phyloP scores from a whole-genome alignment of 2,797 vertebrate species.

The Chloroceryle inda region DNA sequence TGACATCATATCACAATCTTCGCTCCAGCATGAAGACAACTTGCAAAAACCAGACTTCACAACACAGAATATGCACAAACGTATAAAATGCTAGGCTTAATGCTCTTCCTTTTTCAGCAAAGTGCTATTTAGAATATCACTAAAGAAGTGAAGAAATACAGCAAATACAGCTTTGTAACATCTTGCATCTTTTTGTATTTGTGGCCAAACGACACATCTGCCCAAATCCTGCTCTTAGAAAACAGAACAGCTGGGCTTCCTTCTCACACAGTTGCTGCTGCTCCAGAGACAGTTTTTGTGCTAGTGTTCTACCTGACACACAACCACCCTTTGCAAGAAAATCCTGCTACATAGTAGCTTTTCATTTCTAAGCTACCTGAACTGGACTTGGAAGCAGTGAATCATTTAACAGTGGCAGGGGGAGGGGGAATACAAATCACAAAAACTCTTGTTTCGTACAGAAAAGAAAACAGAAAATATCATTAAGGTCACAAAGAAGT shows the following conservation, averaged over 20 bases:
- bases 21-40: background rate
- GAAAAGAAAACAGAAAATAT: background rate
- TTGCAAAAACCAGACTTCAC: background rate
- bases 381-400: background rate
- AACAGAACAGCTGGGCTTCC: background rate
- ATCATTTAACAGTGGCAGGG: background rate
- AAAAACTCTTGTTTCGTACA: background rate
- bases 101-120: background rate
- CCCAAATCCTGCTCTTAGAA: background rate
- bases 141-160: background rate
- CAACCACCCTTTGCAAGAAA: background rate
- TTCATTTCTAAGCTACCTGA: background rate
- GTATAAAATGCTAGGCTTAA: background rate
- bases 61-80: background rate
- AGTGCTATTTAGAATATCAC: background rate
- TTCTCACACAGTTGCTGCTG: rapidly evolving
- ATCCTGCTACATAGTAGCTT: background rate
- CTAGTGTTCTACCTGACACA: background rate
- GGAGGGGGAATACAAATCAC: background rate
- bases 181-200: background rate
- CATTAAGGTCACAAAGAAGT: background rate
- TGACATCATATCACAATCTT: background rate
- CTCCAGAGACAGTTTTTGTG: background rate
- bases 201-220: background rate
- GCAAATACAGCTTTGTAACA: background rate